Base-by-base conservation (phyloP, 2,888 invertebrate species). In the Gastrophysa polygoni region DNA sequence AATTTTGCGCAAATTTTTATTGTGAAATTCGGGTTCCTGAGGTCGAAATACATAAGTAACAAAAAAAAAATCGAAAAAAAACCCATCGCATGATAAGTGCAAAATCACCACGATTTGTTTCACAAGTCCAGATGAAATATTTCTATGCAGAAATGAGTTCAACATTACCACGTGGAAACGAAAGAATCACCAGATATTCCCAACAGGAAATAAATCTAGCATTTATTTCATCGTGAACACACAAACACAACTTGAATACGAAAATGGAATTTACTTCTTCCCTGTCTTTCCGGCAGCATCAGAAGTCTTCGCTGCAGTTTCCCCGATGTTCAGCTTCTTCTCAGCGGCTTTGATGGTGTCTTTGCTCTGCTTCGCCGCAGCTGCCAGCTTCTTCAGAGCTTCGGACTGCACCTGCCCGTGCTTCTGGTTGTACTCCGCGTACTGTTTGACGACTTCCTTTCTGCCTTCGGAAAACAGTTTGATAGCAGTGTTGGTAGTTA, bases 401-500 rank as follows among this genome's bases (percentile, higher is more conserved):
- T 46, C 67, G 1, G 59, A 51, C 34, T 68, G 64, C 29, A 62
- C 59, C 8, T 59, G 63, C 16, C 62, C 64, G 3, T 34, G 29
- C 11, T 52, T 52, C 21, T 52, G 52, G 21, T 67, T 57, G 49
- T 72, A 73, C 4, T 71, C 70, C 0, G 60, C 50, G 59, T 71
- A 73, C 51, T 73, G 73, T 34, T 71, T 71, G 0, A 61, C 43
- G 6, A 71, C 55, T 63, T 73, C 73, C n/a, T 63, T 62, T 57
- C 67, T 68, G 1, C 73, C 73, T 17, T 69, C 69, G 1, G 18
- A 57, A 8, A 68, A 59, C 34, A 73, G 48, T 56, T 70, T 71
- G 17, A 68, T 59, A 2, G 73, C 70, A 3, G 73, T 73, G 44
- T 72, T 68, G 1, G 72, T 66, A 7, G 72, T 66, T 55, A 73